Evolutionary conservation across 2,797 vertebrate species (phyloP).

Genomic region (Lacerta bilineata): DNA sequence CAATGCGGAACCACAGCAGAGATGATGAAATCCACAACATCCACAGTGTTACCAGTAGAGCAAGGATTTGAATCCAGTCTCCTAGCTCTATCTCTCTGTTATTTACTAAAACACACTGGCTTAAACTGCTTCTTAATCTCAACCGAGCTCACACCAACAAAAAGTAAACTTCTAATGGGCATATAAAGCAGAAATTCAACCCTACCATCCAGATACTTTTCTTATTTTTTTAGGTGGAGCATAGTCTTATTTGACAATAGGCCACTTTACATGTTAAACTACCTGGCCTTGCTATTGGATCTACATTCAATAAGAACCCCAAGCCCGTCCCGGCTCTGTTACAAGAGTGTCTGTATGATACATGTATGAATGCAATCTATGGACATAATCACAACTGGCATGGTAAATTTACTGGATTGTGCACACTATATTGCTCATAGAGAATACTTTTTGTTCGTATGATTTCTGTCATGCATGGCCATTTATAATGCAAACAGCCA

Average conservation of each 20-base stretch:
- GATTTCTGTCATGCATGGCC: neutral
- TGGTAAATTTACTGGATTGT: neutral
- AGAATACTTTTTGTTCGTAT: neutral
- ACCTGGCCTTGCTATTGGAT: neutral
- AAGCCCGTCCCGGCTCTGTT: neutral
- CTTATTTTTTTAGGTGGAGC: neutral
- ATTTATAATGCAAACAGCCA: neutral
- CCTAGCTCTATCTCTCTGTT: neutral
- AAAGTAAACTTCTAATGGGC: conserved; percentile 1
- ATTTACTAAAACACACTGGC: neutral
- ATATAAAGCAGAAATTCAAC: neutral
- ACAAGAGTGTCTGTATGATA: neutral
- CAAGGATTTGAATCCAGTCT: neutral
- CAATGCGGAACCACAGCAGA: neutral
- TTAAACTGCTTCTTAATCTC: neutral
- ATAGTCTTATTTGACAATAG: neutral
- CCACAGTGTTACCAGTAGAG: neutral
- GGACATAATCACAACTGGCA: neutral
- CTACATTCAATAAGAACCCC: neutral
- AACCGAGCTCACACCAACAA: neutral
- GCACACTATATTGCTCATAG: neutral
- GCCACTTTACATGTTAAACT: too few species aligned
- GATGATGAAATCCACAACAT: neutral
- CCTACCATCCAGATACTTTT: neutral
- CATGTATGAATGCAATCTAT: neutral